Percentiles rank a stretch among this genome's conserved stretches.
phyloP scores from a whole-genome alignment of 2,888 invertebrate species.

The Nomada flava region DNA sequence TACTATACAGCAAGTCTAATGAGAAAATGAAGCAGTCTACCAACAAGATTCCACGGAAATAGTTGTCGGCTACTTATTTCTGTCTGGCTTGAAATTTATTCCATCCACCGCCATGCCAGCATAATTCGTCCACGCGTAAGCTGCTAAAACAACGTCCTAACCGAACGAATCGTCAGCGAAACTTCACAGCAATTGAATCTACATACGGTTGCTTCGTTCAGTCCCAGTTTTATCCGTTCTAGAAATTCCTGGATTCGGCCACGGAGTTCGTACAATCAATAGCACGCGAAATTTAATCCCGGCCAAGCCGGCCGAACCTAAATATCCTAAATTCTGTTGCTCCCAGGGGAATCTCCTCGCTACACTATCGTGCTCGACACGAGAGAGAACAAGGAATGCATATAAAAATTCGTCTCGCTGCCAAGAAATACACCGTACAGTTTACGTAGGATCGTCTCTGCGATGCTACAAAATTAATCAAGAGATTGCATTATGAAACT shows the following conservation, averaged over 20 bases:
- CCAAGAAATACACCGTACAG: not conserved
- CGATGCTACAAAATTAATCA: not conserved
- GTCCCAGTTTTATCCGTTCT: slow-evolving; percentile 13
- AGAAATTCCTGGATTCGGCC: slow-evolving; percentile 5
- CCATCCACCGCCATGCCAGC: too few species aligned
- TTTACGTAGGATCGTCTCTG: not conserved
- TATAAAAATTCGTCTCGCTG: not conserved
- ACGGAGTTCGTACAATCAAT: slow-evolving; percentile 18
- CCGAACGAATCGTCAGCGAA: not conserved
- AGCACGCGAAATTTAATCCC: slow-evolving; percentile 25
- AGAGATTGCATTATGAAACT: slow-evolving; percentile 8
- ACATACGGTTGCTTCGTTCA: not conserved
- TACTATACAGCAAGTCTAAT: too few species aligned
- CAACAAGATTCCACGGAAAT: too few species aligned
- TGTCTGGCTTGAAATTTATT: too few species aligned
- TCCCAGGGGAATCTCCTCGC: not conserved
- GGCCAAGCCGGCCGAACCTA: not conserved
- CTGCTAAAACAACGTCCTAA: too few species aligned
- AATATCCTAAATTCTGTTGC: slow-evolving; percentile 19
- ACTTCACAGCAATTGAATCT: slow-evolving; percentile 14
- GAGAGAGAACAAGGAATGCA: not conserved
- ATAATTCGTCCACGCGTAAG: too few species aligned
- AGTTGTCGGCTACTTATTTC: too few species aligned
- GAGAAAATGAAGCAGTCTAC: too few species aligned
- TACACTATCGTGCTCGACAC: not conserved